A percentile compares a stretch with the other conserved stretches of the same genome.
Conservation (phyloP, 2,888 invertebrate genomes). For the Xestia xanthographa region DNA sequence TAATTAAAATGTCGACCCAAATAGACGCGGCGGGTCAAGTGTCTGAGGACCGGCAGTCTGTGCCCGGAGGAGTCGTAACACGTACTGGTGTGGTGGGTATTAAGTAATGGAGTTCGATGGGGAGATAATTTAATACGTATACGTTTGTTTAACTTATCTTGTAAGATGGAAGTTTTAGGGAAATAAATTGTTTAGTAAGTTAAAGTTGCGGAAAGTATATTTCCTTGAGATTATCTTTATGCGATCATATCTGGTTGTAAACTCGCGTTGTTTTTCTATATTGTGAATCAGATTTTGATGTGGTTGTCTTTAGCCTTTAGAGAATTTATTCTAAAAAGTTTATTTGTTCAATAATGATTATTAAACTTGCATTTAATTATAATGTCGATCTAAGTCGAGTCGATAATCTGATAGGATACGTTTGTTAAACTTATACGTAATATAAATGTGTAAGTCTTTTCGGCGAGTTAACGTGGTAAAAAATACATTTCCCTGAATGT, state of each 20-base stretch:
- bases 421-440: neutral
- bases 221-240: neutral
- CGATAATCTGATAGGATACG: too few species aligned
- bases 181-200: neutral
- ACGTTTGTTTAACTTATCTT: neutral
- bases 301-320: neutral
- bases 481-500: neutral
- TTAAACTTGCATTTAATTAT: neutral
- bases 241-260: neutral
- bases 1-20: slow-evolving; percentile 74
- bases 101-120: slow-evolving; percentile 11
- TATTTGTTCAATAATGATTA: neutral
- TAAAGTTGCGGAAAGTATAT: neutral
- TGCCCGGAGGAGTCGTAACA: slow-evolving; percentile 24
- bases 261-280: neutral
- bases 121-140: neutral
- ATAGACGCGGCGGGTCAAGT: slow-evolving; percentile 71
- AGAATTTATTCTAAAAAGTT: neutral
- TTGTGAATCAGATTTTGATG: neutral
- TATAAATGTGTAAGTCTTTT: neutral
- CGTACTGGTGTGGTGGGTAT: slow-evolving; percentile 19
- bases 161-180: neutral
- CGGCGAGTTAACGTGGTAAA: neutral
- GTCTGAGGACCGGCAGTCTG: slow-evolving; percentile 56
- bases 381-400: neutral